Conservation (phyloP, 2,888 invertebrate species). For the Melanophora roralis region DNA sequence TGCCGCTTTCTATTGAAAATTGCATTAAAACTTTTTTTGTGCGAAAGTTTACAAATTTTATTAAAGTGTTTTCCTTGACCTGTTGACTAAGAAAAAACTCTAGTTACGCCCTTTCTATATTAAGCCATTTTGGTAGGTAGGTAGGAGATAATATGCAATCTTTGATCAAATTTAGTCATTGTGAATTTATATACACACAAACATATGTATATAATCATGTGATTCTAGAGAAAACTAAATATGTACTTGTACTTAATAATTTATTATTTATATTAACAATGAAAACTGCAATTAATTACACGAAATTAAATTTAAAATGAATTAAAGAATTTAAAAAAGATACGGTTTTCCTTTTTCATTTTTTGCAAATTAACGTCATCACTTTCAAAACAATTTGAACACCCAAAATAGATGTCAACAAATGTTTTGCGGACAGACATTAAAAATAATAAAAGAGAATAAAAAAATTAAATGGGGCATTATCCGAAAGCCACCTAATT, state of each 20-base stretch:
- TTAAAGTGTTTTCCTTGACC: no score
- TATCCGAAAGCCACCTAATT: background rate
- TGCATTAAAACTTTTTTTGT: no score
- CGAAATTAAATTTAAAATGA: conserved; percentile 1
- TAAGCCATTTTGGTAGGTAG: no score
- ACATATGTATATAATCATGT: background rate
- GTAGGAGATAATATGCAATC: no score
- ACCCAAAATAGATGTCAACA: conserved; percentile 42
- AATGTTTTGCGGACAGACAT: conserved; percentile 40
- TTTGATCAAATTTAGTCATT: background rate
- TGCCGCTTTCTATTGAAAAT: no score
- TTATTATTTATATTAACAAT: conserved; percentile 2
- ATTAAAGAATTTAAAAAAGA: no score
- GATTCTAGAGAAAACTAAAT: no score
- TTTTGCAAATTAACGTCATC: conserved; percentile 46
- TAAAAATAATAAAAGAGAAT: conserved; percentile 5
- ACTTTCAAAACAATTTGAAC: conserved; percentile 41
- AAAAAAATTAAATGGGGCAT: conserved; percentile 40
- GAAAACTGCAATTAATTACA: conserved; percentile 11
- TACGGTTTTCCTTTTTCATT: background rate
- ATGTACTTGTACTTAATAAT: no score
- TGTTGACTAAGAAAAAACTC: no score
- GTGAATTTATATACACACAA: background rate
- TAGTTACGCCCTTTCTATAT: no score
- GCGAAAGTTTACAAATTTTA: no score